Conservation (phyloP, 2,797 vertebrate species). For the Rhynchotus rufescens region DNA sequence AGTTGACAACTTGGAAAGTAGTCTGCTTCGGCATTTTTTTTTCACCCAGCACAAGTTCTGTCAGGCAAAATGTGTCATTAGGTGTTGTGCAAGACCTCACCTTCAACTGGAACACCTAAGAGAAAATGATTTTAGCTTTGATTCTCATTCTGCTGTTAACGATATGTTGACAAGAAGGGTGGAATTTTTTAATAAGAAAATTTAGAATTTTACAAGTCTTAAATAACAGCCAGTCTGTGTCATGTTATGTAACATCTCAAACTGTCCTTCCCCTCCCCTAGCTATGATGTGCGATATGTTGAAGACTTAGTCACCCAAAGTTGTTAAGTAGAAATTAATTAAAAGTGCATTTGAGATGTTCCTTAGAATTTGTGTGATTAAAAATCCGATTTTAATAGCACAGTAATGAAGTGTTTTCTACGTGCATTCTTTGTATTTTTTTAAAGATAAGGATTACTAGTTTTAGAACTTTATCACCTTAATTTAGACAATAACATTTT, state of each 20-base stretch:
- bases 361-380: constrained; percentile 34
- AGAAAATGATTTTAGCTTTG: constrained; percentile 31
- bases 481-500: not conserved
- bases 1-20: constrained; percentile 79
- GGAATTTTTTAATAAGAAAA: constrained; percentile 45
- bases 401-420: not conserved
- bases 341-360: constrained; percentile 12
- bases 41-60: constrained; percentile 64
- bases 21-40: constrained; percentile 72
- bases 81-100: constrained; percentile 60
- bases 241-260: constrained; percentile 19
- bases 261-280: not conserved
- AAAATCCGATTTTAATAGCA: constrained; percentile 35
- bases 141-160: constrained; percentile 40
- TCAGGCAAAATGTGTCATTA: constrained; percentile 66
- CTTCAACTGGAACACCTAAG: constrained; percentile 18
- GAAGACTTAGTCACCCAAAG: constrained; percentile 32
- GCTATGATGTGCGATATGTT: not conserved
- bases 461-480: not conserved
- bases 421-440: not conserved
- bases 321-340: constrained; percentile 54
- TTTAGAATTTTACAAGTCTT: constrained; percentile 18
- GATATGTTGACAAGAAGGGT: constrained; percentile 41
- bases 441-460: not conserved
- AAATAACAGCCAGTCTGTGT: constrained; percentile 12